Evolutionary conservation across 2,888 invertebrate species (phyloP).

Genomic region (Drosophila longiperda): DNA sequence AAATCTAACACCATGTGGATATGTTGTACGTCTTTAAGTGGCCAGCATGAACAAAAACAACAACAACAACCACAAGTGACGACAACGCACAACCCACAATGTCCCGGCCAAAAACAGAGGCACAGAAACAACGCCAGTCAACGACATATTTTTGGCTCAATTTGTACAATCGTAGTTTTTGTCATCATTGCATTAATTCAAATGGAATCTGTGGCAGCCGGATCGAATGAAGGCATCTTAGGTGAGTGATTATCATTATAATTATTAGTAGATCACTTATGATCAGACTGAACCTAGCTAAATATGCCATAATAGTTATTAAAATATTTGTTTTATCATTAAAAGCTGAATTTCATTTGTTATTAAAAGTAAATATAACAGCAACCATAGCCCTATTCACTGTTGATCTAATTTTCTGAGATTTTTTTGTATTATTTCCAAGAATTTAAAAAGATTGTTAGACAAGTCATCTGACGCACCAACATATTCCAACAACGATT

Average conservation of each 20-base stretch:
- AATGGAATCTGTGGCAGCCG: conserved; percentile 41
- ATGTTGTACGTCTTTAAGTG: conserved; percentile 53
- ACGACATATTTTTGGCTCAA: conserved; percentile 20
- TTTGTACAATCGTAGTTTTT: conserved; percentile 28
- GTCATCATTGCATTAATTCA: conserved; percentile 49
- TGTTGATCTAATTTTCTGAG: conserved; percentile 37
- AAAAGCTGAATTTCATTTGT: not conserved
- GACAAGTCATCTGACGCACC: conserved; percentile 35
- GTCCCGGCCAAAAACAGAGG: conserved; percentile 33
- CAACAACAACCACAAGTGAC: conserved; percentile 27
- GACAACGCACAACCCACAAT: conserved; percentile 37
- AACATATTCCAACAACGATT: conserved; percentile 8
- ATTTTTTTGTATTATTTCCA: conserved; percentile 29
- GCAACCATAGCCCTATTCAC: not conserved
- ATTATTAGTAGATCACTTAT: not conserved
- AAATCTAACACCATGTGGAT: conserved; percentile 71
- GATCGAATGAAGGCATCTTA: conserved; percentile 50
- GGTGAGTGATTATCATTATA: conserved; percentile 51
- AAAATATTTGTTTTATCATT: not conserved
- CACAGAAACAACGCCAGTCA: conserved; percentile 20
- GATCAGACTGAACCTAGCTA: not conserved
- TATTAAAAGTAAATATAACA: not conserved
- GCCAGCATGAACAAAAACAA: conserved; percentile 31
- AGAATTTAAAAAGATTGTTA: conserved; percentile 31
- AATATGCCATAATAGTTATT: not conserved